A percentile compares a stretch with the other conserved stretches of the same genome.
Evolutionary conservation across 2,888 invertebrate genomes (phyloP).

Genomic region (Torymus tubicola): DNA sequence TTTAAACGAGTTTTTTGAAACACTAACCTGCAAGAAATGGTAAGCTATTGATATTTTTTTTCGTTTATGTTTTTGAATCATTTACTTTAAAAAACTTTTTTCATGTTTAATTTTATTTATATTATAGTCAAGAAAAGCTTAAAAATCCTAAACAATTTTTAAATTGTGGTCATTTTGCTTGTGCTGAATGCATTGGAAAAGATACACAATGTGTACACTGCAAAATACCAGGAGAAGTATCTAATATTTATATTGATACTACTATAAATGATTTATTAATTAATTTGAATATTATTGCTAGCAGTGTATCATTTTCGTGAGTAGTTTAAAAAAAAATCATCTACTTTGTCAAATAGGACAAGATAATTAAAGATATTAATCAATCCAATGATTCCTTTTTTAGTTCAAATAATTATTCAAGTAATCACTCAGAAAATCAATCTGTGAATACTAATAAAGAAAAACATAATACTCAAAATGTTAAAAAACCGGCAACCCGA

Average conservation of each 20-base stretch:
- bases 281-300: slow-evolving; percentile 51
- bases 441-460: not conserved
- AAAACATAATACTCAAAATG: not conserved
- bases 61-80: not conserved
- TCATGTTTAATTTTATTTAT: too few relatives aligned
- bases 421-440: not conserved
- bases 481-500: not conserved
- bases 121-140: slow-evolving; percentile 36
- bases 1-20: slow-evolving; percentile 52
- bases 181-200: slow-evolving; percentile 39
- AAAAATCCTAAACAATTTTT: slow-evolving; percentile 51
- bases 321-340: slow-evolving; percentile 14
- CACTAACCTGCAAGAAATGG: slow-evolving; percentile 60
- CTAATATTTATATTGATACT: slow-evolving; percentile 43
- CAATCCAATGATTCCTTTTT: too few relatives aligned
- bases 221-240: slow-evolving; percentile 44
- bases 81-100: not conserved
- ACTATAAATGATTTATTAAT: slow-evolving; percentile 38
- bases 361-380: too few relatives aligned
- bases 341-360: not conserved
- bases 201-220: slow-evolving; percentile 46
- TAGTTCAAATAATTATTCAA: not conserved
- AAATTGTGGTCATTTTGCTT: slow-evolving; percentile 56
- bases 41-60: slow-evolving; percentile 40
- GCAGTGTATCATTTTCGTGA: slow-evolving; percentile 45